Percentiles rank a stretch among this genome's conserved stretches.
Evolutionary conservation across 23 tunicate species (phyloP).

Genomic region (Halocynthia roretzi): DNA sequence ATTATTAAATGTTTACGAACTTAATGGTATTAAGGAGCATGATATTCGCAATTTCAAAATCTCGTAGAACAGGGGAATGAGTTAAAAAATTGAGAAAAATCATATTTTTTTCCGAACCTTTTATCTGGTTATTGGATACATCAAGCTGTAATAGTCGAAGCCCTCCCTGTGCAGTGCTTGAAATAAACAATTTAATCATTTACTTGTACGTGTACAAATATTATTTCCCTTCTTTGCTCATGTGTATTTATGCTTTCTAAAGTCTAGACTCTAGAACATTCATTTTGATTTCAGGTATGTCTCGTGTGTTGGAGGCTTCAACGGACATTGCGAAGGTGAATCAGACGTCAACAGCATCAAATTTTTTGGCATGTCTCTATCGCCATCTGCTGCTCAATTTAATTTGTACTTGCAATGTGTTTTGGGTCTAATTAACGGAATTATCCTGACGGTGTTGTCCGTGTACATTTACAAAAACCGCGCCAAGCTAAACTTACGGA

Average conservation of each 20-base stretch:
- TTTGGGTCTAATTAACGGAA: not conserved
- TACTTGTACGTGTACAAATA: no score
- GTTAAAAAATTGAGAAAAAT: not conserved
- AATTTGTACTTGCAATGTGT: not conserved
- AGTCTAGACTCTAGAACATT: not conserved
- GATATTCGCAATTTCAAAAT: not conserved
- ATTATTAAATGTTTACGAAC: no score
- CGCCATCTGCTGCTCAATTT: no score
- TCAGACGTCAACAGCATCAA: not conserved
- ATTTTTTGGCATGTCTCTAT: no score
- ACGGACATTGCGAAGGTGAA: conserved; percentile 41
- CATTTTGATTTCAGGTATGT: conserved; percentile 46
- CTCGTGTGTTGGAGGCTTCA: conserved; percentile 65
- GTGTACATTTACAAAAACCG: not conserved
- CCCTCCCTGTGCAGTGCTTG: no score
- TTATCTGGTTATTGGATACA: not conserved
- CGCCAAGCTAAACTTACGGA: no score
- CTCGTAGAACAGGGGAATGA: no score
- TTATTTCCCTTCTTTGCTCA: no score
- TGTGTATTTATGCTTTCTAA: no score
- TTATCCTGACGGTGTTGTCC: not conserved
- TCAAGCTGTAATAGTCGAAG: no score
- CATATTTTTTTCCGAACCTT: not conserved
- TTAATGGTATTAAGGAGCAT: not conserved
- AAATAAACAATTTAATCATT: no score